Base-by-base conservation (phyloP, 2,888 invertebrate genomes). In the Epsilonema sp. region DNA sequence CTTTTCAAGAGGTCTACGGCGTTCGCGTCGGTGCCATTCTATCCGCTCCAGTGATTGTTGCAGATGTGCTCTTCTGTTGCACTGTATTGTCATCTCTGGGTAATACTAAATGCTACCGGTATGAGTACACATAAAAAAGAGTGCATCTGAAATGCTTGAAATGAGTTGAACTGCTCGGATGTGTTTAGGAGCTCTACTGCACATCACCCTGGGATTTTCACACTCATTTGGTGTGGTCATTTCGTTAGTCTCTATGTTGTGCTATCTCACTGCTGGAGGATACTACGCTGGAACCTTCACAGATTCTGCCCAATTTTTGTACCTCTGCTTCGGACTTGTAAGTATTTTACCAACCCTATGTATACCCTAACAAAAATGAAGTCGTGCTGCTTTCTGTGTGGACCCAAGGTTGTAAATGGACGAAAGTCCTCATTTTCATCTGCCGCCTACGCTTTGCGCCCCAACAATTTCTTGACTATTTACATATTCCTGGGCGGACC, bases 281-380 rank as follows among this genome's bases (percentile, higher is more conserved):
- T 37, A 37, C 24, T 44, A 44, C 25, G 44, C 44, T 25, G 44
- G 44, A 22, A 44, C 44, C 11, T 37, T 44, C 44, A 44, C 44
- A 4, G 44, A 44, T 25, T 37, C 16, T 13, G 2, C 21, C 3
- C 44, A 44, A 23, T 44, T 23, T 38, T 2, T 36, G 2, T 44
- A 37, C 20, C n/a, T 44, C 5, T 3, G 8, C 11, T 25, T 44
- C n/a, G 44, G 37, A 13, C n/a, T n/a, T n/a, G n/a, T n/a, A n/a
- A n/a, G n/a, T n/a, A n/a, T n/a, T n/a, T n/a, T n/a, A n/a, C n/a
- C n/a, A n/a, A n/a, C n/a, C n/a, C n/a, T n/a, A n/a, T n/a, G n/a
- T n/a, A n/a, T n/a, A n/a, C n/a, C n/a, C n/a, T n/a, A n/a, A n/a
- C n/a, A n/a, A n/a, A n/a, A n/a, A n/a, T n/a, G n/a, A n/a, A n/a